These are phyloP conservation scores for Salarias fasciatus DNA, from an alignment of 2,797 vertebrate genomes.

Conservation along the genomic window DNA sequence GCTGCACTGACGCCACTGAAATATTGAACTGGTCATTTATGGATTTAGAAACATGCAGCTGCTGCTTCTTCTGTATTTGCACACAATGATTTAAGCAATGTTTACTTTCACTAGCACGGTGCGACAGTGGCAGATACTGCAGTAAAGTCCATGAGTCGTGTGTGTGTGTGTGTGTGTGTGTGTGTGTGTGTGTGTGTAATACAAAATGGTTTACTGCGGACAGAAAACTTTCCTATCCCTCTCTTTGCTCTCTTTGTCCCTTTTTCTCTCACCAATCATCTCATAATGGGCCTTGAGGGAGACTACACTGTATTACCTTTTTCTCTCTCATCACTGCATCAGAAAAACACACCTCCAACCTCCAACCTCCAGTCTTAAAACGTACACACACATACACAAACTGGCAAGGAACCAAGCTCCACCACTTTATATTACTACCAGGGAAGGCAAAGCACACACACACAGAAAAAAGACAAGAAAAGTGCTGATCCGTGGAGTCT, in stretches of 20 bases:
- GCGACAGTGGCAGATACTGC: conserved; percentile 38
- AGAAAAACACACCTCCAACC: conserved; percentile 15
- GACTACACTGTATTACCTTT: conserved; percentile 35
- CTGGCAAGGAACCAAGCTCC: no score
- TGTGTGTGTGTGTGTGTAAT: neutral
- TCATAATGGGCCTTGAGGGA: conserved; percentile 42
- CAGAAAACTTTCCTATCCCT: conserved; percentile 31
- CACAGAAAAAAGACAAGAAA: conserved; percentile 38
- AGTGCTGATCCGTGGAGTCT: conserved; percentile 60
- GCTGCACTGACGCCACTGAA: conserved; percentile 34
- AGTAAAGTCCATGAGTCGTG: conserved; percentile 2
- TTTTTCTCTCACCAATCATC: conserved; percentile 24
- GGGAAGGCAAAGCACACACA: no score
- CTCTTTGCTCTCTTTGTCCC: conserved; percentile 9
- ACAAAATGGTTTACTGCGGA: conserved; percentile 16
- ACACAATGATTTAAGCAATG: no score
- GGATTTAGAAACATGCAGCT: neutral
- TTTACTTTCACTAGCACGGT: neutral
- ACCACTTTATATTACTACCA: no score
- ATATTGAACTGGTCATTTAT: conserved; percentile 6
- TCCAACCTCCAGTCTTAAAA: no score
- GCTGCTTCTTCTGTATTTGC: no score
- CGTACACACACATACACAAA: conserved; percentile 26
- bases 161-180: neutral
- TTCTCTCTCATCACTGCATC: conserved; percentile 22